These are phyloP conservation scores for Chloroclysta siterata DNA, from an alignment of 2,888 invertebrate genomes.

Conservation along the genomic window DNA sequence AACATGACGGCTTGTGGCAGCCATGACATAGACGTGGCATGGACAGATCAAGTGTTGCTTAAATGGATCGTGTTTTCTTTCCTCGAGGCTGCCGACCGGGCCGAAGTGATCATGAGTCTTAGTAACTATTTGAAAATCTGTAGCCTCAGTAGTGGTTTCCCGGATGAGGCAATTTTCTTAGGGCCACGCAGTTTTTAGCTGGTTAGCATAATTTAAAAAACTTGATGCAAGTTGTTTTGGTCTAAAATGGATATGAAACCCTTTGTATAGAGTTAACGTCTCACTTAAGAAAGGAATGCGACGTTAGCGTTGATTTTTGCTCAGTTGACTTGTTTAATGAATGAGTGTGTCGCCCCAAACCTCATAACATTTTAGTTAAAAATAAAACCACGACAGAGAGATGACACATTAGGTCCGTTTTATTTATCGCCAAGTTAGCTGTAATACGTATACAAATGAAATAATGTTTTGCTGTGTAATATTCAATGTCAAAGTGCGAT, in stretches of 20 bases:
- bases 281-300: slow-evolving; percentile 2
- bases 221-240: background rate
- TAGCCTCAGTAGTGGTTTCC: slow-evolving; percentile 33
- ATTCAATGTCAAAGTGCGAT: slow-evolving; percentile 18
- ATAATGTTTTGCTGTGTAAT: slow-evolving; percentile 14
- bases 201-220: background rate
- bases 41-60: slow-evolving; percentile 15
- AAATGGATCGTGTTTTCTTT: slow-evolving; percentile 29
- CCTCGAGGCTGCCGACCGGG: slow-evolving; percentile 13
- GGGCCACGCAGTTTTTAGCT: slow-evolving; percentile 2
- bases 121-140: slow-evolving; percentile 10
- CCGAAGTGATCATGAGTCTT: slow-evolving; percentile 25
- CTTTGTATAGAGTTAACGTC: background rate
- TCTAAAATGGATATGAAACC: background rate
- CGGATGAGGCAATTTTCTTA: slow-evolving; percentile 43
- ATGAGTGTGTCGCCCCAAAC: slow-evolving; percentile 14
- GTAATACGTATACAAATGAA: slow-evolving; percentile 12
- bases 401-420: slow-evolving; percentile 18
- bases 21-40: slow-evolving; percentile 7
- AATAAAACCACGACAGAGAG: slow-evolving; percentile 18
- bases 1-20: slow-evolving; percentile 24
- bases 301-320: slow-evolving; percentile 3
- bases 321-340: background rate
- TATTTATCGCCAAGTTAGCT: slow-evolving; percentile 20
- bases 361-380: slow-evolving; percentile 20